Evolutionary conservation across 2,888 invertebrate genomes (phyloP).

Genomic region (Lysandra coridon): DNA sequence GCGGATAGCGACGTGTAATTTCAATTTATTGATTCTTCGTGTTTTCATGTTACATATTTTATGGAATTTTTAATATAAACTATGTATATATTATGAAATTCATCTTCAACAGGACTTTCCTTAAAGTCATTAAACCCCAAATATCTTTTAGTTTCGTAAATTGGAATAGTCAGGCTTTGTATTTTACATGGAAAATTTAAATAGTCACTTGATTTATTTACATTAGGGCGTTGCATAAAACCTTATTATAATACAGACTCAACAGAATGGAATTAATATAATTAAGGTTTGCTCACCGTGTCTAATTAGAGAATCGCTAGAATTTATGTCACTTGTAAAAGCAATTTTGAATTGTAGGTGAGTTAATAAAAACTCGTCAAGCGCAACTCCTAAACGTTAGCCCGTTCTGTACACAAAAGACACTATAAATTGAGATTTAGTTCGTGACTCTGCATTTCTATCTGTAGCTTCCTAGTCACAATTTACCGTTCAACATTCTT

Average conservation of each 20-base stretch:
- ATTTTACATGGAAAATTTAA: neutral
- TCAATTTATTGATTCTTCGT: neutral
- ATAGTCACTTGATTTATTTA: neutral
- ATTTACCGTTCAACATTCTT: slow-evolving; percentile 37
- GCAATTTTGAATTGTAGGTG: slow-evolving; percentile 14
- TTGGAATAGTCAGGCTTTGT: neutral
- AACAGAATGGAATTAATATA: neutral
- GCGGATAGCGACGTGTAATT: neutral
- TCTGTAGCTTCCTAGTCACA: slow-evolving; percentile 39
- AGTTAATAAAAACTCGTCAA: slow-evolving; percentile 17
- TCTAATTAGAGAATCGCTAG: slow-evolving; percentile 10
- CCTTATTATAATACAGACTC: neutral
- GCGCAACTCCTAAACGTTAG: slow-evolving; percentile 18
- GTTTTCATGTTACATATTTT: neutral
- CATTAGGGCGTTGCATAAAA: neutral
- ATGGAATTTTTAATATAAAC: neutral
- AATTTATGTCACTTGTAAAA: slow-evolving; percentile 8
- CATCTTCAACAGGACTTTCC: neutral
- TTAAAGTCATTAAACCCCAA: neutral
- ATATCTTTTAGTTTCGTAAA: neutral
- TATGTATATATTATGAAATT: neutral
- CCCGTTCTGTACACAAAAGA: slow-evolving; percentile 7
- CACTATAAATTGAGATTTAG: slow-evolving; percentile 34
- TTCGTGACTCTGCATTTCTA: slow-evolving; percentile 48
- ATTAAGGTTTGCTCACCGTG: slow-evolving; percentile 29